Percentiles rank a stretch among this genome's conserved stretches.
These are phyloP conservation scores for Drosophila tropicalis DNA, from an alignment of 1,140 invertebrate genomes.

Conservation along the genomic window DNA sequence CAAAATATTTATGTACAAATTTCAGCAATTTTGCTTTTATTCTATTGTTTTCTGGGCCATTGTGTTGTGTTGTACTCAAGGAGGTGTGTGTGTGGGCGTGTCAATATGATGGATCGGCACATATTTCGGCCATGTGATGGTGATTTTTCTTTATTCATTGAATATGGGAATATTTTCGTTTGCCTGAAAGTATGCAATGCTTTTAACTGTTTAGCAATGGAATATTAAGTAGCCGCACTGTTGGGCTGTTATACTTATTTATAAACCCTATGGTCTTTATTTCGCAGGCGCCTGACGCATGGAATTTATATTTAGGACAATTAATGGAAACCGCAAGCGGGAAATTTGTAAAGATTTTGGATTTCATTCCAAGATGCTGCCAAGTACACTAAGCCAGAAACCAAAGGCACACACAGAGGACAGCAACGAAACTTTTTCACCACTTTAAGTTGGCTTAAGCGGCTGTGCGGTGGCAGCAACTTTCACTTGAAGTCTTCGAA, in stretches of 20 bases:
- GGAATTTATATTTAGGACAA: constrained; percentile 15
- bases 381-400: constrained; percentile 12
- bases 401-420: background rate
- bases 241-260: constrained; percentile 32
- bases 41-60: constrained; percentile 8
- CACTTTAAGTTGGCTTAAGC: constrained; percentile 28
- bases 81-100: background rate
- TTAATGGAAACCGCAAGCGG: constrained; percentile 27
- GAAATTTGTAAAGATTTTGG: constrained; percentile 26
- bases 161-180: constrained; percentile 14
- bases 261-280: background rate
- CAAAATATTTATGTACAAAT: constrained; percentile 17
- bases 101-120: constrained; percentile 29
- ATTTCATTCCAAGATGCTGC: constrained; percentile 33
- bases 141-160: constrained; percentile 11
- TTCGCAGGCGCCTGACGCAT: constrained; percentile 37
- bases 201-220: constrained; percentile 7
- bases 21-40: constrained; percentile 6
- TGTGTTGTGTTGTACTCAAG: background rate
- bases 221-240: constrained; percentile 41
- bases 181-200: constrained; percentile 54
- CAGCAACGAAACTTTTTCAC: constrained; percentile 34
- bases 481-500: constrained; percentile 46
- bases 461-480: constrained; percentile 10
- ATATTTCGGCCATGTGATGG: constrained; percentile 8